A percentile compares a stretch with the other conserved stretches of the same genome.
Evolutionary conservation across 2,797 vertebrate genomes (phyloP).

Genomic region (Leptoclinus maculatus): DNA sequence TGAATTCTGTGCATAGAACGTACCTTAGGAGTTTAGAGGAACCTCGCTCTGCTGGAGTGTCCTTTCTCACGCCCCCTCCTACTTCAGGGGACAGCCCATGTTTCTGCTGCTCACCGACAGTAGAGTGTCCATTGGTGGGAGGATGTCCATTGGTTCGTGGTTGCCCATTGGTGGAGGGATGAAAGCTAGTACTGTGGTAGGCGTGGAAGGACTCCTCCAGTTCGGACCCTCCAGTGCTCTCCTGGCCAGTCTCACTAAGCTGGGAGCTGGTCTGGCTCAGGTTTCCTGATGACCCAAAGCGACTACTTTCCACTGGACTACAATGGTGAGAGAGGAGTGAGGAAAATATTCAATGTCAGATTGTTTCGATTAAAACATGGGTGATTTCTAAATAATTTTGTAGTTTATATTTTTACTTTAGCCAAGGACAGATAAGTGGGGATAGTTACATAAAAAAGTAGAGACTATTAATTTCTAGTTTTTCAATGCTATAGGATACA

Average conservation of each 20-base stretch:
- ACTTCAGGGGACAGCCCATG: conserved; percentile 52
- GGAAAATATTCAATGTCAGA: conserved; percentile 53
- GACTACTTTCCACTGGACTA: conserved; percentile 95
- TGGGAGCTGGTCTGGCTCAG: conserved; percentile 96
- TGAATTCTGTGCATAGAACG: neutral
- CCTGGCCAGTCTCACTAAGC: conserved; percentile 92
- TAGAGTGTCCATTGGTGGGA: conserved; percentile 70
- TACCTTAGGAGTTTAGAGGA: conserved; percentile 80
- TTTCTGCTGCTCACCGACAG: conserved; percentile 54
- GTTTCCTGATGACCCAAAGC: conserved; percentile 95
- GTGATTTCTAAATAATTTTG: conserved; percentile 11
- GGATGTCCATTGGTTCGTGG: conserved; percentile 62
- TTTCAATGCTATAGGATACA: neutral
- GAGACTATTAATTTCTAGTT: neutral
- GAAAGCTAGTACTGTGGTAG: conserved; percentile 83
- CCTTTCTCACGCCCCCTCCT: conserved; percentile 57
- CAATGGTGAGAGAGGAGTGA: conserved; percentile 65
- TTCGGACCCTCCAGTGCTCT: conserved; percentile 85
- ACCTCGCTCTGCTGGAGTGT: conserved; percentile 61
- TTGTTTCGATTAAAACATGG: neutral
- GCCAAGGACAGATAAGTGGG: conserved; percentile 11
- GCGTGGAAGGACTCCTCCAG: conserved; percentile 89
- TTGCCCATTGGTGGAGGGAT: conserved; percentile 78
- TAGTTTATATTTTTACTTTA: neutral
- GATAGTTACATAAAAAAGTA: neutral